Evolutionary conservation across 1,140 invertebrate genomes (phyloP).

Genomic region (Drosophila ambigua): DNA sequence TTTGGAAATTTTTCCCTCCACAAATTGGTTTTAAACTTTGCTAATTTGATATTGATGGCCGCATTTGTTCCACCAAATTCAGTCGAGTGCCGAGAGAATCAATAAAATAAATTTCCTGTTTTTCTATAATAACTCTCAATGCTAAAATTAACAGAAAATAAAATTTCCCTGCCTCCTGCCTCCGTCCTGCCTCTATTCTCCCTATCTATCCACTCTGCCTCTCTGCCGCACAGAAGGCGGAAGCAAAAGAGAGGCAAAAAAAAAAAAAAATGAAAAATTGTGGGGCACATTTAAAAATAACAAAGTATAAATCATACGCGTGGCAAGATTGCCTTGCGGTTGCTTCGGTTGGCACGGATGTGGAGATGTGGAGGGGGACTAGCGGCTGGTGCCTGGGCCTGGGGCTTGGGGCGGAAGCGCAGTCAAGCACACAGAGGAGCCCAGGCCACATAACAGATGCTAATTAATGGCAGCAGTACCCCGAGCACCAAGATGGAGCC

Average conservation of each 20-base stretch:
- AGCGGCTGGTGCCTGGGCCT: background rate
- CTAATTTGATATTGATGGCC: slow-evolving; percentile 3
- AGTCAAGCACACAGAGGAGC: slow-evolving; percentile 60
- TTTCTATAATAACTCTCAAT: slow-evolving; percentile 34
- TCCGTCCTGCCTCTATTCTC: background rate
- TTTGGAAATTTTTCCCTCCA: background rate
- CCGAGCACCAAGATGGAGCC: slow-evolving; percentile 19
- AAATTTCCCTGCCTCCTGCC: slow-evolving; percentile 37
- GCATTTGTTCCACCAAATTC: background rate
- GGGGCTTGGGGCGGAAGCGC: slow-evolving; percentile 31
- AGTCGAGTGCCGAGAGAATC: slow-evolving; percentile 14
- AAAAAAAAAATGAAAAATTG: slow-evolving; percentile 73
- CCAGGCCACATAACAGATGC: slow-evolving; percentile 67
- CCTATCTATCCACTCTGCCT: background rate
- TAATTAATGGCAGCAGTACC: slow-evolving; percentile 67
- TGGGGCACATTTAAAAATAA: slow-evolving; percentile 74
- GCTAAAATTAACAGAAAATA: slow-evolving; percentile 53
- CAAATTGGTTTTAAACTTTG: slow-evolving; percentile 2
- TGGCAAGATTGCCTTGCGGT: slow-evolving; percentile 51
- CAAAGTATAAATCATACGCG: slow-evolving; percentile 80
- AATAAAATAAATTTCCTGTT: slow-evolving; percentile 42
- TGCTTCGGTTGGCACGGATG: slow-evolving; percentile 18
- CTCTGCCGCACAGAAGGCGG: slow-evolving; percentile 29
- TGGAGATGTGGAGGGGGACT: background rate
- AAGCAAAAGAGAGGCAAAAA: slow-evolving; percentile 49